Base-by-base conservation (phyloP, 2,797 vertebrate genomes). In the Tapera naevia region DNA sequence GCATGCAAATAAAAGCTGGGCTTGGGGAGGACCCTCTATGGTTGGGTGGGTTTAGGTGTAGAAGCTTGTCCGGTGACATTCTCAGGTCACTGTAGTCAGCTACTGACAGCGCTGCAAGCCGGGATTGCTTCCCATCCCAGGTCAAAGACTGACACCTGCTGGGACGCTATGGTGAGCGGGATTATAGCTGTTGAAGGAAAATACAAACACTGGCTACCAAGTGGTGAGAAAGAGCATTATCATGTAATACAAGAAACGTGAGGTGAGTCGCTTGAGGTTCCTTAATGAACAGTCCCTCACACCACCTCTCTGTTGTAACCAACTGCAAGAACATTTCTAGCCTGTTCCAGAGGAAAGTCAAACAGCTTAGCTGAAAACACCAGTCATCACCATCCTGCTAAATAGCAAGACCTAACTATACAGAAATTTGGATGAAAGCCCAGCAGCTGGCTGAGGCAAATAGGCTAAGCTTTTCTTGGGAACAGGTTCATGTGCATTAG, bases 81-180 rank as follows among this genome's bases (percentile, higher is more conserved):
- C 5, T 45, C 39, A 17, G 10, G 19, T 45, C 62, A 46, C 17
- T 4, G 2, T 37, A 64, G 27, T 51, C 24, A 66, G 19, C 24
- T 39, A 78, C 28, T n/a, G 53, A 76, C 21, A 46, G 4, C 0
- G 3, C 3, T 48, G 10, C 41, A 41, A 58, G 30, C 12, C 0
- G 0, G 16, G 39, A 17, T 23, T 78, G 13, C 18, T 51, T 71
- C 7, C 30, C 65, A 27, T 43, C 8, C 10, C 33, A 65, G 21
- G 17, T 50, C 48, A 54, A n/a, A 88, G 67, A 33, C 30, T 76
- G n/a, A 61, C 41, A 39, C 41, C 65, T 83, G 32, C 54, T 50
- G 50, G 46, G 19, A 65, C 2, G 15, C 21, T 72, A 5, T 2
- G n/a, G 13, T 16, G 27, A 81, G 76, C 62, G 62, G 25, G 39